These are phyloP conservation scores for Lasioglossum malachurum DNA, from an alignment of 2,888 invertebrate genomes.

Conservation along the genomic window DNA sequence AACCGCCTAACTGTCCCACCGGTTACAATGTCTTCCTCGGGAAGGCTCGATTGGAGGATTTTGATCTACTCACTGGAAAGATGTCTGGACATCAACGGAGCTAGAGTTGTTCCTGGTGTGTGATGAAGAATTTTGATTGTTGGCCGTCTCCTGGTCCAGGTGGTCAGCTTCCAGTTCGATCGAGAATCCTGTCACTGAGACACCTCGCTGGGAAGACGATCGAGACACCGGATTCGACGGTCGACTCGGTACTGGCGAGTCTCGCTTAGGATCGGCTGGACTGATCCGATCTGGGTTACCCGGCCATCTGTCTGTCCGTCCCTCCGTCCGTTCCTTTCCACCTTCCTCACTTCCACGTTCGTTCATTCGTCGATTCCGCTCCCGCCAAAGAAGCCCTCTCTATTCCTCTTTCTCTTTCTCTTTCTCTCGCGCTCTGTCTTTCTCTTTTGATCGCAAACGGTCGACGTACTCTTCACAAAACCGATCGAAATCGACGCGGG, in stretches of 20 bases:
- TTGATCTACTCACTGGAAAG: slow-evolving; percentile 70
- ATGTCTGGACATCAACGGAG: slow-evolving; percentile 65
- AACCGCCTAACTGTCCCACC: neutral
- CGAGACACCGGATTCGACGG: slow-evolving; percentile 77
- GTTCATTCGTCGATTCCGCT: slow-evolving; percentile 74
- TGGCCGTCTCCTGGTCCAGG: neutral
- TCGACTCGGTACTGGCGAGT: slow-evolving; percentile 81
- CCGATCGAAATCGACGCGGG: slow-evolving; percentile 56
- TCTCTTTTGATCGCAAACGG: slow-evolving; percentile 24
- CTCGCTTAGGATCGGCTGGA: slow-evolving; percentile 79
- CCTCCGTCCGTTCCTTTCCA: slow-evolving; percentile 74
- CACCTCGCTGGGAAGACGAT: slow-evolving; percentile 26
- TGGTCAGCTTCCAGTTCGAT: neutral
- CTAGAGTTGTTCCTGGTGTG: slow-evolving; percentile 4
- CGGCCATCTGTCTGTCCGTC: slow-evolving; percentile 83
- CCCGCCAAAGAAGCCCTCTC: slow-evolving; percentile 51
- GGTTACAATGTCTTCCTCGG: neutral
- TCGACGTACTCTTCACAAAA: slow-evolving; percentile 42
- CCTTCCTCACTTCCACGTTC: slow-evolving; percentile 67
- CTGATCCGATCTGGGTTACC: slow-evolving; percentile 84
- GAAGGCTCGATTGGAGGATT: neutral
- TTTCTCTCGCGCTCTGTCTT: neutral
- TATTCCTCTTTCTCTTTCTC: slow-evolving; percentile 18
- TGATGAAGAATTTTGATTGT: neutral
- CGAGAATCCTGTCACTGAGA: neutral